Base-by-base conservation (phyloP, 2,113 vertebrate genomes). In the Leptocoma aspasia region DNA sequence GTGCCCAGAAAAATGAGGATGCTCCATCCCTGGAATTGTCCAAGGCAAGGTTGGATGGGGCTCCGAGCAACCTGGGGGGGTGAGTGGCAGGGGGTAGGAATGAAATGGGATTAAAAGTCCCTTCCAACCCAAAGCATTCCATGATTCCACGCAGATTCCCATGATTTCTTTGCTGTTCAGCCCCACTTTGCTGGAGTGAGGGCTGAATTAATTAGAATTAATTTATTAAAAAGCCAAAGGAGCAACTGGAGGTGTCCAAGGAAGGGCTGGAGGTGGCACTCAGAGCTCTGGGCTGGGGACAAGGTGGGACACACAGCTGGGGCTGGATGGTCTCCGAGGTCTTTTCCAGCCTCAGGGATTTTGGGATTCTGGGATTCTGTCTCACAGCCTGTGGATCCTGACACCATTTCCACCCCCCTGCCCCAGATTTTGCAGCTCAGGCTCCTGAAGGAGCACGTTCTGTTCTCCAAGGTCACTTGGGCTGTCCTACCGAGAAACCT, bases 341-440 rank as follows among this genome's bases (percentile, higher is more conserved):
- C 31, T 65, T 33, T 57, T 33, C 76, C 59, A 19, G 1, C 27
- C 59, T 13, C 47, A 17, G 21, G 21, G 7, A 53, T 61, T 35
- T 31, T 0, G 17, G 41, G 13, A 45, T 61, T 71, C 20, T 31
- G n/a, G 24, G 9, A 41, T 42, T 63, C 64, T 20, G 37, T 11
- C 33, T 82, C 42, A 27, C 30, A 73, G 20, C 14, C 50, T 23
- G 23, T 44, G 71, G 47, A 47, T 84, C 60, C 41, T 22, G n/a
- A 15, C 11, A 14, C 53, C 2, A 1, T 7, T 54, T 14, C 13
- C 1, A 0, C 12, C 9, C 2, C 19, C 5, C 23, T 21, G 16
- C 13, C 56, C 39, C 63, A 73, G 70, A 22, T 15, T 61, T 65
- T 66, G 37, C 63, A 65, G 59, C 45, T 77, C 50, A 11, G 41